These are phyloP conservation scores for Panurus biarmicus DNA, from an alignment of 2,113 vertebrate species.

Conservation along the genomic window DNA sequence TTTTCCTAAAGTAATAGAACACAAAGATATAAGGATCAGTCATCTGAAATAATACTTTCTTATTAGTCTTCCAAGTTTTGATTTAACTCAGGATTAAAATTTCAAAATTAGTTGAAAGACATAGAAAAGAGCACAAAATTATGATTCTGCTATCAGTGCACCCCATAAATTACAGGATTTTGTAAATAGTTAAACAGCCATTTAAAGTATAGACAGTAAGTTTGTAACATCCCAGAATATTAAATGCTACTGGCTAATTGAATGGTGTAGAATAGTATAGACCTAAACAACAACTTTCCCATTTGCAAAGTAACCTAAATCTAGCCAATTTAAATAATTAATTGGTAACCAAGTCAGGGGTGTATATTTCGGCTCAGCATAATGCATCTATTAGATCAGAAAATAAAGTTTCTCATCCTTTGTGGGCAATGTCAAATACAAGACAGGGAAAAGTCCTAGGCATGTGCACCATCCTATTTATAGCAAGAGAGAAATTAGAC, in stretches of 20 bases:
- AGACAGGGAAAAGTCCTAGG: neutral
- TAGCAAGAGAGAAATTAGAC: neutral
- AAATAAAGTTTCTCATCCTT: neutral
- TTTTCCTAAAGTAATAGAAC: neutral
- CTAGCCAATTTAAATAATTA: neutral
- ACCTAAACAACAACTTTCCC: neutral
- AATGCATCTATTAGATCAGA: neutral
- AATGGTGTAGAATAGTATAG: neutral
- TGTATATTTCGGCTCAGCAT: neutral
- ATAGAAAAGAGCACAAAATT: neutral
- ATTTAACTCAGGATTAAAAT: neutral
- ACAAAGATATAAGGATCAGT: neutral
- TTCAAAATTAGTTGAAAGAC: neutral
- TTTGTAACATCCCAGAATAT: neutral
- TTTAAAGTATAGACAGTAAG: neutral
- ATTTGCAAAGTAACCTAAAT: neutral
- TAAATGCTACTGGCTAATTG: neutral
- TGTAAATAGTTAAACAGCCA: neutral
- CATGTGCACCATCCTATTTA: neutral
- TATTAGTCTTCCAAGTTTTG: neutral
- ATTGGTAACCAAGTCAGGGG: neutral
- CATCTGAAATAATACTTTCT: neutral
- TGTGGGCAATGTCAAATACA: neutral
- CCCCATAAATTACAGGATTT: neutral
- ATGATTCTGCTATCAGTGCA: neutral